Evolutionary conservation across 2,113 vertebrate species (phyloP).

Genomic region (Elephas maximus): DNA sequence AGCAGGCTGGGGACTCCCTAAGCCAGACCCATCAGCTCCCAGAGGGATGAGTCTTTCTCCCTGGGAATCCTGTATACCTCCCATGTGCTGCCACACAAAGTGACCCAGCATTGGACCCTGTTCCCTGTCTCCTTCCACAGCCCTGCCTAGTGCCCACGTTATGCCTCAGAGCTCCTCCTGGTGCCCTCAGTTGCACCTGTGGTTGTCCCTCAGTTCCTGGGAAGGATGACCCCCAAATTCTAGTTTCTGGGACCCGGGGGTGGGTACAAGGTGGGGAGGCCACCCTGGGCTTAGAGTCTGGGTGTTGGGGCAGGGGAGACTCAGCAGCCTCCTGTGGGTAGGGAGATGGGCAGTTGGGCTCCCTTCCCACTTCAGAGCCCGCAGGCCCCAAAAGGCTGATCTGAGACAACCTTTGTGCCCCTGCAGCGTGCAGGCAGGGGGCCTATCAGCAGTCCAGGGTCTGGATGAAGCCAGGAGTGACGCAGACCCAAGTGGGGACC

Average conservation of each 20-base stretch:
- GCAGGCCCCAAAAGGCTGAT: background rate
- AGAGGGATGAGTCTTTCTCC: slow-evolving; percentile 43
- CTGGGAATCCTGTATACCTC: background rate
- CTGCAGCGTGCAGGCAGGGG: background rate
- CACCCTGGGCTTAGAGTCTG: background rate
- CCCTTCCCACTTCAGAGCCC: background rate
- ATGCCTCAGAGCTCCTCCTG: background rate
- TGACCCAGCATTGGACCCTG: background rate
- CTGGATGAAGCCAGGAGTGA: background rate
- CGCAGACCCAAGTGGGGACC: background rate
- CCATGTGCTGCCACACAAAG: background rate
- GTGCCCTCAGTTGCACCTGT: background rate
- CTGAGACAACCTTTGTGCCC: background rate
- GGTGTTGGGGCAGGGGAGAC: background rate
- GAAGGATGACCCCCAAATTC: background rate
- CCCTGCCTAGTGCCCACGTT: background rate
- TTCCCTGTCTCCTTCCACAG: background rate
- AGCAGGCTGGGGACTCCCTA: background rate
- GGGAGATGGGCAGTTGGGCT: background rate
- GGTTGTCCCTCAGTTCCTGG: background rate
- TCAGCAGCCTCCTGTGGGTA: background rate
- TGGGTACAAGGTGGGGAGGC: background rate
- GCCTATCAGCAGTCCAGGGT: background rate
- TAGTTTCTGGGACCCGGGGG: background rate
- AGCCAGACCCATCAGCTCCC: background rate